These are phyloP conservation scores for Garrulus glandarius DNA, from an alignment of 2,797 vertebrate species.

Conservation along the genomic window DNA sequence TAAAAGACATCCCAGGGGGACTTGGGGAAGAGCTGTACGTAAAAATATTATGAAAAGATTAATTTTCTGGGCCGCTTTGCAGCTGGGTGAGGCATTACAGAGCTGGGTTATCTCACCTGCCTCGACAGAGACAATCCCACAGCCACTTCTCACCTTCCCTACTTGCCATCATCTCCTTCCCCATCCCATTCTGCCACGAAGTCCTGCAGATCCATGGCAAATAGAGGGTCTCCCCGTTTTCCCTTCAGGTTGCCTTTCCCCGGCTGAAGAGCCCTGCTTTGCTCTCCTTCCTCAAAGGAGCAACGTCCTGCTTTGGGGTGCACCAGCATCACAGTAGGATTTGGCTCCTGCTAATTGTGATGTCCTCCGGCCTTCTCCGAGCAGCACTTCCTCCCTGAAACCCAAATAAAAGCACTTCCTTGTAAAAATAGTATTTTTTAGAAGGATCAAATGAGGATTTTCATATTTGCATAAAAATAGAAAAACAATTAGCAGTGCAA, in stretches of 20 bases:
- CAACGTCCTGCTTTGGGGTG: background rate
- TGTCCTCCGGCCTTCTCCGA: background rate
- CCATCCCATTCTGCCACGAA: background rate
- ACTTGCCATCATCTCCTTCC: background rate
- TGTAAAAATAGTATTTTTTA: background rate
- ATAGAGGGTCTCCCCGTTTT: fast-evolving
- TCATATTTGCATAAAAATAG: background rate
- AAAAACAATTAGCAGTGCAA: no score
- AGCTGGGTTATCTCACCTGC: background rate
- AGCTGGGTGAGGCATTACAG: background rate
- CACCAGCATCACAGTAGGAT: background rate
- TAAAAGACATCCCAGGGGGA: background rate
- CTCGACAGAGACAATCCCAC: background rate
- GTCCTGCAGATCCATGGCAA: background rate
- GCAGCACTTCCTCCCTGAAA: background rate
- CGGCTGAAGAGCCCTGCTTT: background rate
- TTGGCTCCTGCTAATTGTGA: background rate
- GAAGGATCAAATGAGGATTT: background rate
- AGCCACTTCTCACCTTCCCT: background rate
- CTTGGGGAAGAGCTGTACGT: background rate
- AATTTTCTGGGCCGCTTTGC: background rate
- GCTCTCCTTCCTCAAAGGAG: background rate
- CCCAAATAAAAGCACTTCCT: background rate
- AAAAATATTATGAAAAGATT: background rate
- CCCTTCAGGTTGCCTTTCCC: background rate